Base-by-base conservation (phyloP, 1,140 invertebrate species). In the Hyles euphorbiae region DNA sequence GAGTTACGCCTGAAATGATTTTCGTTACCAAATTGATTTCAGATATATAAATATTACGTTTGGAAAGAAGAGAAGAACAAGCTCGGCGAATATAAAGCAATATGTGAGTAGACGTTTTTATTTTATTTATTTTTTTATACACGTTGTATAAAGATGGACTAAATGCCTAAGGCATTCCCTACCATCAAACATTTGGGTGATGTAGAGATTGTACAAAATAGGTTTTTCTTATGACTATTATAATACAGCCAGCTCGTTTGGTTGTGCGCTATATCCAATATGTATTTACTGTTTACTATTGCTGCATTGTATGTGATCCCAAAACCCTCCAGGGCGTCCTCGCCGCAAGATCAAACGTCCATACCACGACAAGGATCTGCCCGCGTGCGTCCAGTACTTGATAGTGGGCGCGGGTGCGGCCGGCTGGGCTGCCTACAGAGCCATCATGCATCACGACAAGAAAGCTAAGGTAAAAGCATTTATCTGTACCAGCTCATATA, bases 311-410 rank as follows among this genome's bases (percentile, higher is more conserved):
- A 22, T 22, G 22, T 22, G 22, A 2, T 22, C 22, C 22, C 22
- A 22, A 22, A 22, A 22, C 22, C 22, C 10, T 34, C 40, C 6
- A 86, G 84, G 84, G 84, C 76, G 76, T 46, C 82, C 82, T 40
- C 74, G 79, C 1, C 67, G 69, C 1, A 76, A 67, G 47, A 44
- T 78, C 0, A 81, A 75, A 54, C 60, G 68, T 9, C 84, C 84
- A 1, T 74, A 46, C 56, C 68, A 76, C 51, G 65, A 67, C 8
- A 65, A 62, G 7, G 84, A 87, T 51, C 51, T 87, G 53, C 84
- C 84, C 0, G 63, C 78, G 0, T 87, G 84, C 51, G 84, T 87
- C 4, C 84, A 83, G 65, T 87, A 87, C 59, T 68, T 87, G 6
- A 85, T 87, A 4, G 61, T 87, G 3, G 84, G 84, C 5, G 54